Base-by-base conservation (phyloP, 1,140 invertebrate species). In the Scaptomyza pallida region DNA sequence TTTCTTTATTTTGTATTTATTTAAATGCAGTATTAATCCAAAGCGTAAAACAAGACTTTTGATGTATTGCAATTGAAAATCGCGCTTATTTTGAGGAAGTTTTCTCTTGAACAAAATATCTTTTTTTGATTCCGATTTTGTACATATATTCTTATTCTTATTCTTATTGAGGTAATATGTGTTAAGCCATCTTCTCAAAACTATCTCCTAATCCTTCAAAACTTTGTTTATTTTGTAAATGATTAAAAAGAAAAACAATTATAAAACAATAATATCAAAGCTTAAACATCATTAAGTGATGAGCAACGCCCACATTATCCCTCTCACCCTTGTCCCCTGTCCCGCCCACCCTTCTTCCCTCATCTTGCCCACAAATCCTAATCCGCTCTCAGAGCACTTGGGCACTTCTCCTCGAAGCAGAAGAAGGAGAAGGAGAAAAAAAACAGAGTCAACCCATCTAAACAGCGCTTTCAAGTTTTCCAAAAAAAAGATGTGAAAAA, bases 251-350 rank as follows among this genome's bases (percentile, higher is more conserved):
- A n/a, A 26, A 21, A 26, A 15, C 23, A 43, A 13, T 26, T 43
- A 26, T 10, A 43, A 37, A 13, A 13, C 37, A 26, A 55, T 26
- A 48, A 37, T 43, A 48, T 60, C 26, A 60, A 52, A 30, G 45
- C 41, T 50, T 56, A 50, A 26, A 9, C 37, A 37, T 67, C 64
- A 60, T 67, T 67, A 67, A 59, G 55, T 59, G 45, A 51, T 67
- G 37, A 13, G 5, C 13, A 8, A 15, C 52, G 52, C 52, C 52
- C 37, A 26, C 21, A 2, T 40, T 10, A 19, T 2, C 51, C 3
- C 13, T 26, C 23, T 26, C 2, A 26, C 23, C 10, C 15, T 10
- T 19, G 6, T 43, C 4, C 30, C 56, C 16, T 50, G n/a, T n/a
- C n/a, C 23, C 21, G 21, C 21, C 21, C 1, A 23, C 26, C 2